Evolutionary conservation across 2,888 invertebrate genomes (phyloP).

Genomic region (Leucophenga montana): DNA sequence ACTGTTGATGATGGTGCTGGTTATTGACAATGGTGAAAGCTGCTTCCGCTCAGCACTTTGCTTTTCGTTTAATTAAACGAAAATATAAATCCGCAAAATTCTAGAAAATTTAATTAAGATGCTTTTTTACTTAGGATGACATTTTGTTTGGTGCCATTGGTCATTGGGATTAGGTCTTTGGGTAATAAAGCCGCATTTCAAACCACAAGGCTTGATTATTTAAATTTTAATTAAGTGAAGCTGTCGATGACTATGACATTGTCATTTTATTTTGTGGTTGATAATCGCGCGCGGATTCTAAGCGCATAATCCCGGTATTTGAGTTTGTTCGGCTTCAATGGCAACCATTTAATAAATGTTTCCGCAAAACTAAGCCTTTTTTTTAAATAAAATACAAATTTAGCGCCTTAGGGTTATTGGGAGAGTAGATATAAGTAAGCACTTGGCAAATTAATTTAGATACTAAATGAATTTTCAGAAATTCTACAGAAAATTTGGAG

Average conservation of each 20-base stretch:
- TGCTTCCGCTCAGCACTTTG: neutral
- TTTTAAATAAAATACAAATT: neutral
- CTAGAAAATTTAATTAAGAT: slow-evolving; percentile 25
- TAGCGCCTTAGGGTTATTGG: neutral
- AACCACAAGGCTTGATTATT: neutral
- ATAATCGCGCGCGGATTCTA: neutral
- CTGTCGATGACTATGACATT: slow-evolving; percentile 25
- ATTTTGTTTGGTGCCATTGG: neutral
- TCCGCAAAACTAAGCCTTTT: slow-evolving; percentile 8
- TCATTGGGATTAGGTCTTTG: slow-evolving; percentile 15
- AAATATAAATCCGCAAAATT: slow-evolving; percentile 24
- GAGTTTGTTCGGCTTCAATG: neutral
- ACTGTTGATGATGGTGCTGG: too few species aligned
- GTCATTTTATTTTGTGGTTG: slow-evolving; percentile 20
- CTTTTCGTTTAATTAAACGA: slow-evolving; percentile 22
- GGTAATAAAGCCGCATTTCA: neutral
- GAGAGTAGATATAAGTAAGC: neutral
- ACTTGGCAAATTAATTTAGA: slow-evolving; percentile 19
- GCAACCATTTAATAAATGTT: slow-evolving; percentile 13
- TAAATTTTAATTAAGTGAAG: slow-evolving; percentile 25
- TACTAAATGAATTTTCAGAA: neutral
- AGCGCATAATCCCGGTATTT: neutral
- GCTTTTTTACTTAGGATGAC: neutral
- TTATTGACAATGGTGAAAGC: too few species aligned
- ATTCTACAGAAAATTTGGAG: too few species aligned